Evolutionary conservation across 53 echinoderm and acorn worm species (phyloP), one percentile per base, ranked within the genome.

Genomic region (Henricia sp.): DNA sequence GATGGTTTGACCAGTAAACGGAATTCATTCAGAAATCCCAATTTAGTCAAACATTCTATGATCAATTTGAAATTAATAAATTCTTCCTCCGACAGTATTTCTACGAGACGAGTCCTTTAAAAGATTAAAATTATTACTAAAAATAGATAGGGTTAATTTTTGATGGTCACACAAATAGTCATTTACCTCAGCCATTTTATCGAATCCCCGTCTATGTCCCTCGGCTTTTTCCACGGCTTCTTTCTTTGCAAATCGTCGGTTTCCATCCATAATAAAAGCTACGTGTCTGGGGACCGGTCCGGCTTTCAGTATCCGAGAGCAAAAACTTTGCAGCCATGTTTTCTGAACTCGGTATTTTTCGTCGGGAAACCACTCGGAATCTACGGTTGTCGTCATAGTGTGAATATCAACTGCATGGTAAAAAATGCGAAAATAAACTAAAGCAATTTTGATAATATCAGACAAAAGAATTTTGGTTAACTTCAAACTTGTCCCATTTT

Each of bases 231-330:
- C 91, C 1, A 94, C 87, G 1, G 85, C 71, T 20, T 78, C 76
- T 65, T 97, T 97, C 83, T 54, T 85, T 17, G 97, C 97, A 74
- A 89, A 97, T n/a, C 97, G 84, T 60, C 97, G 72, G 69, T 97
- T 97, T 63, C 97, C 97, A 72, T 94, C 97, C 97, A 97, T 97
- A 71, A 97, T 97, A 75, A 94, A 94, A 16, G 97, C 97, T 2
- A 97, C 86, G 72, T 97, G 97, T 23, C 75, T 84, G 0, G 97
- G 97, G 8, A 97, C 73, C 0, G 94, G 92, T 57, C 97, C 97
- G 2, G 88, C 72, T 48, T 85, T 90, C 37, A 97, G 70, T n/a
- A 94, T 83, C 11, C 88, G 69, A 6, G 88, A 70, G 63, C 94
- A 94, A 32, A 83, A 88, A 50, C 87, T 86, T 70, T 93, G 93